Evolutionary conservation across 2,888 invertebrate genomes (phyloP), one percentile per base, ranked within the genome.

Genomic region (Lacanobia wlatinum): DNA sequence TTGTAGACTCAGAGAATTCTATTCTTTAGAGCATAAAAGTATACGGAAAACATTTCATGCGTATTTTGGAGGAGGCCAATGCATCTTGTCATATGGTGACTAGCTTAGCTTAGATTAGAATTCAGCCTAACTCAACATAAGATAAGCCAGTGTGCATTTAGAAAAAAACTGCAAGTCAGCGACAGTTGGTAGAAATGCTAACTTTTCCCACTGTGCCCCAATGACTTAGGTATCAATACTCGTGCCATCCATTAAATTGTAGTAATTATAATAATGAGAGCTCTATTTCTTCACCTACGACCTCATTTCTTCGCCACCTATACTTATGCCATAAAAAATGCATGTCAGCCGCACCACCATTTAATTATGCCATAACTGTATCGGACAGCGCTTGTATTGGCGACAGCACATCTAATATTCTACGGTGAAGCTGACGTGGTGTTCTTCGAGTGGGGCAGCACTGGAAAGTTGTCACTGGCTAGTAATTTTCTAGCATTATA

Each of bases 381-480:
- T 40, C n/a, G 53, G 46, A 1, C 59, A 79, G 83, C 84, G 84
- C 83, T 83, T 83, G 56, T 56, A 62, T 83, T 79, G 7, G 80
- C 84, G 63, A 60, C 52, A 53, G 0, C 34, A 1, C 18, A 64
- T 79, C 28, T 53, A 67, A 43, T 64, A 83, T 79, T 79, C 59
- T 53, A 23, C 5, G n/a, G 23, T 8, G 16, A 18, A 53, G 6
- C 14, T 73, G 84, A 79, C 84, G 79, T 79, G 79, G 63, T n/a
- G 12, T 12, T 21, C 21, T 21, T 10, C 23, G 52, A 60, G 48
- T 56, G 65, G 63, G 12, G 28, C 63, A 73, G 10, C 10, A 21
- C 46, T 48, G 52, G 55, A 50, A 6, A 18, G 9, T 8, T 43
- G 48, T n/a, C 60, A 23, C 38, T 21, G 10, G 12, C 55, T 34